Evolutionary conservation across 2,888 invertebrate species (phyloP), one percentile per base, ranked within the genome.

Genomic region (Chironomus riparius): DNA sequence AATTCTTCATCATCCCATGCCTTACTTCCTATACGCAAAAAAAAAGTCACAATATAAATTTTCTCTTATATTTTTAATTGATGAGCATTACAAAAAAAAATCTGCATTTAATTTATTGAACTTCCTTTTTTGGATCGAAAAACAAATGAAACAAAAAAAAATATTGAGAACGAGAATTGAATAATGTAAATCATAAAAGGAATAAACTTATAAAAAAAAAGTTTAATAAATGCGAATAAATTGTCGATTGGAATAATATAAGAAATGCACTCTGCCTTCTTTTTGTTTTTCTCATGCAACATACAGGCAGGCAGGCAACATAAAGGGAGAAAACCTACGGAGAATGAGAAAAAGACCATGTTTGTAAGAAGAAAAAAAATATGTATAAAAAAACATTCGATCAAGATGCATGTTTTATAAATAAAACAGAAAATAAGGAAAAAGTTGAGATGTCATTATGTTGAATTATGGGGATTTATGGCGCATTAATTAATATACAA

Each of bases 321-420:
- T 56, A 10, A n/a, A 18, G 12, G 12, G 18, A 6, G 18, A 62
- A 62, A 62, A 12, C 18, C 62, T 21, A 62, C 18, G 7, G 15
- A 62, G 62, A 21, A 62, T 10, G 24, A 65, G 4, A 56, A 18
- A 18, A 65, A 65, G 22, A 65, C 65, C 65, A 65, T 65, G 65
- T 65, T 65, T 65, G 65, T 65, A 65, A 62, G 6, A 50, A 4
- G 6, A n/a, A n/a, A n/a, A n/a, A 38, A 10, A 38, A 38, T 2
- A 38, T 38, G 2, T 38, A 2, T 38, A 38, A 2, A 18, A 56
- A 13, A n/a, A 21, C 62, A 21, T 47, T 65, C 65, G 24, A 75
- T 75, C 74, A 75, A 75, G 68, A 75, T 75, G 48, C 74, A 75
- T 75, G 74, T 68, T 74, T 73, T 62, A 47, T 47, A 15, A 38